Base-by-base conservation (phyloP, 2,888 invertebrate species). In the Conus canariensis region DNA sequence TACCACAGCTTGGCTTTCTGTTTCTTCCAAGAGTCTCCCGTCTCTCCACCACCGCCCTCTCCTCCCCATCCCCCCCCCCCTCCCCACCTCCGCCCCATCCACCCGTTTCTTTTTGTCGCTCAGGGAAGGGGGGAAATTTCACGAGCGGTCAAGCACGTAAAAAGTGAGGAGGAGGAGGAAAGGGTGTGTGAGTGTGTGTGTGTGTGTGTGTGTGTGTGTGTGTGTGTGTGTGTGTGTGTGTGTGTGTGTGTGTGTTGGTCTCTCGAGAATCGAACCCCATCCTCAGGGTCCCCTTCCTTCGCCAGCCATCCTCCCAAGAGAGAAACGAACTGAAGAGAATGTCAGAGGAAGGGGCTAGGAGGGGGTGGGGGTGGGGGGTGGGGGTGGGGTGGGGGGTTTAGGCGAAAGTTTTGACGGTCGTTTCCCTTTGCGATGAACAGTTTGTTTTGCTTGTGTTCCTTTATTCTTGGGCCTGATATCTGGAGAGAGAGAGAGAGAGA, bases 91-190 rank as follows among this genome's bases (percentile, higher is more conserved):
- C 60, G 10, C 60, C 60, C 60, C 16, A 10, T 64, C 60, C 16
- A 10, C 16, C 70, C 19, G 19, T 70, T 22, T 70, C 70, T 70
- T n/a, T 82, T 56, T 82, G 12, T 56, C 16, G 12, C 16, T 56
- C 9, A 7, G 30, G 9, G n/a, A 6, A 16, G 56, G 19, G 16
- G 82, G n/a, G 56, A 56, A 16, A 82, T 82, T 82, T 82, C 82
- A 82, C 82, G 82, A 82, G 82, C 56, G 82, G 82, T 82, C 82
- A 82, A 82, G 82, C 82, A 56, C 45, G 82, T 82, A 82, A 82
- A 82, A 80, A 80, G 80, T 80, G 30, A 12, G 30, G 12, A 64
- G 64, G 64, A 64, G 64, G 16, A 16, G 8, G 64, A 64, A 64
- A 64, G 45, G 45, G 45, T 45, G 45, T 45, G 45, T 45, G 45